Evolutionary conservation across 2,113 vertebrate species (phyloP), one percentile per base, ranked within the genome.

Genomic region (Turdus rufiventris): DNA sequence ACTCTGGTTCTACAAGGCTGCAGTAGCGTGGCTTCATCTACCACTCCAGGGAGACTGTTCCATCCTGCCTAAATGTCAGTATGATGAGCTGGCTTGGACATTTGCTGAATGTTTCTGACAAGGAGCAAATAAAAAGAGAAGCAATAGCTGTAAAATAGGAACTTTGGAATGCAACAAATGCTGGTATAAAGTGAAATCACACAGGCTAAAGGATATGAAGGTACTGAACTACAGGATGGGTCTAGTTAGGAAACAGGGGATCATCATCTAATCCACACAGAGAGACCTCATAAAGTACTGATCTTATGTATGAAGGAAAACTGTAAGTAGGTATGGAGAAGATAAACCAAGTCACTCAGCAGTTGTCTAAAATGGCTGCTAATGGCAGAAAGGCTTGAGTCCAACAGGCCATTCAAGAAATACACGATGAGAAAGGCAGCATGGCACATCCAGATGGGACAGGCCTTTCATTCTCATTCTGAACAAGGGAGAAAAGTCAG

Each of bases 1-100:
- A 76, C 19, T 42, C 66, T 56, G 28, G 40, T 91, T 90, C 78
- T 88, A 62, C 51, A 91, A 43, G 88, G 33, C 34, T 83, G 57
- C 88, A 84, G 43, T 57, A 38, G 75, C 5, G 1, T 70, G 18
- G n/a, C 63, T 91, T 72, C 68, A 60, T 86, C 79, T 67, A 81
- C 43, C 42, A 78, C 82, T 74, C 47, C 62, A 76, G 93, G 61
- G 93, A 96, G 72, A 80, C 65, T 36, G 51, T 85, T 96, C 47
- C 67, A 85, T 80, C 90, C 78, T 95, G 88, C 71, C 76, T 93
- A 90, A 96, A 97, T 78, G 65, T 92, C 92, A 96, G 61, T 9
- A n/a, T 34, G 85, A 93, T 94, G 75, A 92, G 86, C 73, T 93
- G 86, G 43, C 61, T 89, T 87, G 94, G 95, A 89, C 80, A 60